Evolutionary conservation across 2,888 invertebrate species (phyloP).

Genomic region (Ethmia dodecea): DNA sequence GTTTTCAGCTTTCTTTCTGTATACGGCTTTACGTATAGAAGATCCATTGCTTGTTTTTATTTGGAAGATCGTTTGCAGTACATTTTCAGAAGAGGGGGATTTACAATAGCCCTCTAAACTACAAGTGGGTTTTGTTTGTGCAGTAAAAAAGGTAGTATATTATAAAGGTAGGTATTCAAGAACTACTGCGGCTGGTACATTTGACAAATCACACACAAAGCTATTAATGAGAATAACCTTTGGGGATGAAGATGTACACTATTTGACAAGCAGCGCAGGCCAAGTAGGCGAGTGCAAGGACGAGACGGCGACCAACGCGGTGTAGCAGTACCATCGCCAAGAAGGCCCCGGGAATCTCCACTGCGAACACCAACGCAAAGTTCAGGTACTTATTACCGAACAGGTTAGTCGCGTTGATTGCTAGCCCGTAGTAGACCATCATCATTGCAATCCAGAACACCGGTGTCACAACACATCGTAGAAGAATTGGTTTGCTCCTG

Average conservation of each 20-base stretch:
- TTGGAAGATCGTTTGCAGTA: too few species aligned
- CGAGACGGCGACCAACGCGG: conserved; percentile 78
- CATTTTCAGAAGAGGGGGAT: too few species aligned
- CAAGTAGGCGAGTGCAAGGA: conserved; percentile 76
- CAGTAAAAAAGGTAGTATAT: too few species aligned
- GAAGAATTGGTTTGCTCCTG: conserved; percentile 49
- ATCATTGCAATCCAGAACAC: conserved; percentile 88
- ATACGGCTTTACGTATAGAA: too few species aligned
- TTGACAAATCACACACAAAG: too few species aligned
- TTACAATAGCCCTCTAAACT: too few species aligned
- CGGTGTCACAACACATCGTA: conserved; percentile 80
- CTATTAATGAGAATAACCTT: too few species aligned
- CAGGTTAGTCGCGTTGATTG: conserved; percentile 84
- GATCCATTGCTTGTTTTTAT: too few species aligned
- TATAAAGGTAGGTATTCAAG: too few species aligned
- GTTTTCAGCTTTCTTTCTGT: too few species aligned
- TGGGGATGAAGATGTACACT: conserved; percentile 65
- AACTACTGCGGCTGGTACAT: too few species aligned
- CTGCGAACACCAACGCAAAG: conserved; percentile 79
- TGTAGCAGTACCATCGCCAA: conserved; percentile 79
- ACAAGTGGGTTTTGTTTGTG: too few species aligned
- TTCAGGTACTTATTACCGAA: conserved; percentile 86
- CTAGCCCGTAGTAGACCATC: conserved; percentile 88
- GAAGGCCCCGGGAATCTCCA: conserved; percentile 85
- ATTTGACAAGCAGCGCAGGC: conserved; percentile 72